Conservation (phyloP, 1,140 invertebrate genomes). For the Drosophila punjabiensis region DNA sequence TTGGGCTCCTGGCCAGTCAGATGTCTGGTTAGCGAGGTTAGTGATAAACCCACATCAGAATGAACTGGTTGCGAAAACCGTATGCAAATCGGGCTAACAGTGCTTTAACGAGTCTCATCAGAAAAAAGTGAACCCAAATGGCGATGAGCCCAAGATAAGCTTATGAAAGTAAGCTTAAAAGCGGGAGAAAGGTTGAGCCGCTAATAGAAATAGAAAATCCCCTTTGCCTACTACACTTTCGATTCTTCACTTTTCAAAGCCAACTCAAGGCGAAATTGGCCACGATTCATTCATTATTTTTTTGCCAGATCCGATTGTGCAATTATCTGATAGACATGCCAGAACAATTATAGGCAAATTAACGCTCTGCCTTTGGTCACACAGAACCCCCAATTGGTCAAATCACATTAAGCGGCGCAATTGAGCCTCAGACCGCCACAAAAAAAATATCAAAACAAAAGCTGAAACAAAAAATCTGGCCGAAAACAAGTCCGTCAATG, state of each 20-base stretch:
- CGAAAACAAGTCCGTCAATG: slow-evolving; percentile 60
- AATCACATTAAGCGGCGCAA: slow-evolving; percentile 69
- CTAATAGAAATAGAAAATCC: slow-evolving; percentile 43
- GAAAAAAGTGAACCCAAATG: slow-evolving; percentile 51
- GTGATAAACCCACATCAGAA: slow-evolving; percentile 35
- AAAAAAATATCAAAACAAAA: slow-evolving; percentile 25
- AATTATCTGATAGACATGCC: slow-evolving; percentile 49
- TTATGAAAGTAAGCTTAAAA: slow-evolving; percentile 44
- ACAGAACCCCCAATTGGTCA: slow-evolving; percentile 66
- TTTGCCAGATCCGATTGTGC: slow-evolving; percentile 34
- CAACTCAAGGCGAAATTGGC: slow-evolving; percentile 7
- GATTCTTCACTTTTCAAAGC: slow-evolving; percentile 10
- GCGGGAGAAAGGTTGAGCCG: slow-evolving; percentile 17
- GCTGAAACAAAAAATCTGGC: slow-evolving; percentile 35
- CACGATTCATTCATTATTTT: slow-evolving; percentile 44
- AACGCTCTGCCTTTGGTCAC: slow-evolving; percentile 54
- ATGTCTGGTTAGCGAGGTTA: slow-evolving; percentile 34
- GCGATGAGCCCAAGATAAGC: slow-evolving; percentile 40
- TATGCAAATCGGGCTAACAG: slow-evolving; percentile 74
- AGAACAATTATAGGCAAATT: slow-evolving; percentile 75
- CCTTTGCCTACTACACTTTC: slow-evolving; percentile 3
- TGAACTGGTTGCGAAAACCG: slow-evolving; percentile 38
- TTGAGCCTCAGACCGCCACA: slow-evolving; percentile 39
- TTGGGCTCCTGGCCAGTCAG: slow-evolving; percentile 39
- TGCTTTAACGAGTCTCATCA: slow-evolving; percentile 65